Percentiles rank a stretch among this genome's conserved stretches.
Conservation (phyloP, 2,888 invertebrate genomes). For the Dromius quadrimaculatus region DNA sequence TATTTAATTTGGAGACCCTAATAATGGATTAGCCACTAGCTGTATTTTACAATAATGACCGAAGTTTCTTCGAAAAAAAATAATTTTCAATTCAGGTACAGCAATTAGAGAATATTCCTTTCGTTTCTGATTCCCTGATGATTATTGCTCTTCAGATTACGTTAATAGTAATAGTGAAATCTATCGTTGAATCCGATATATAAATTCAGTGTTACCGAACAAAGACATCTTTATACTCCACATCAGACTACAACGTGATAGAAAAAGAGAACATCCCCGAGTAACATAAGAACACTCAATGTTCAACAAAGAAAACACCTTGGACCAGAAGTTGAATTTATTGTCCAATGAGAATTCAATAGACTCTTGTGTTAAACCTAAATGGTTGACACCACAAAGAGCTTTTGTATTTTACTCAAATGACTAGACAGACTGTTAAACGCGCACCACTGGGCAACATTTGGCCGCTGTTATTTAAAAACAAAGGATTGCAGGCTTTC, state of each 20-base stretch:
- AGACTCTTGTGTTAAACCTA: constrained; percentile 57
- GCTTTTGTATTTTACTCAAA: constrained; percentile 56
- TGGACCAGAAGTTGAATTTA: constrained; percentile 55
- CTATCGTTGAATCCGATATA: too few species aligned
- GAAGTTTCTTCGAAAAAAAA: constrained; percentile 42
- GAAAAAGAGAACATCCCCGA: constrained; percentile 34
- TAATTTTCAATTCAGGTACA: constrained; percentile 49
- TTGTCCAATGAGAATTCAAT: constrained; percentile 58
- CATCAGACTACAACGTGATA: constrained; percentile 16
- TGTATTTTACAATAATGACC: constrained; percentile 51
- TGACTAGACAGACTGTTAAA: constrained; percentile 58
- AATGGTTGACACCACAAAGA: constrained; percentile 59
- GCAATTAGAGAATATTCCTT: too few species aligned
- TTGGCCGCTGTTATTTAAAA: constrained; percentile 38
- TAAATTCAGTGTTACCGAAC: too few species aligned
- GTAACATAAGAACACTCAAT: constrained; percentile 50
- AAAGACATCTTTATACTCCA: constrained; percentile 26
- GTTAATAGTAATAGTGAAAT: too few species aligned
- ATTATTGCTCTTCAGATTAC: too few species aligned
- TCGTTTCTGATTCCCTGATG: too few species aligned
- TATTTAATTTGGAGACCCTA: constrained; percentile 50
- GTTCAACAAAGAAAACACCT: constrained; percentile 57
- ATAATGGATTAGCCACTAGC: constrained; percentile 50
- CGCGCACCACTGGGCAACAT: constrained; percentile 52
- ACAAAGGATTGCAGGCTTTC: constrained; percentile 26